A percentile compares a stretch with the other conserved stretches of the same genome.
Evolutionary conservation across 2,113 vertebrate genomes (phyloP).

Genomic region (Anarhynchus alexandrinus): DNA sequence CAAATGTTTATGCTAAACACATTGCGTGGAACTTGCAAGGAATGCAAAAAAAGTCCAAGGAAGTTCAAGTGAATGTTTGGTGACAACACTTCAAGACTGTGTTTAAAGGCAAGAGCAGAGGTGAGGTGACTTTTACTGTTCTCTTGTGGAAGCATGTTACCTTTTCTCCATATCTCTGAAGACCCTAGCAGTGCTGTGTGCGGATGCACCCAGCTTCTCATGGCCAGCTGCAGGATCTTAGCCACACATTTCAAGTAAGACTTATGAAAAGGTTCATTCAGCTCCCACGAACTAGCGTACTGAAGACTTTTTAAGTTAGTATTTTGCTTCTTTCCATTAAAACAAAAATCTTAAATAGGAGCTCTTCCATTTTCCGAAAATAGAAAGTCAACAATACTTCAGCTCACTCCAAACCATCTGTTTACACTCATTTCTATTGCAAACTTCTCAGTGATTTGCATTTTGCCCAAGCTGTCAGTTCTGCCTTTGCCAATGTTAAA

Average conservation of each 20-base stretch:
- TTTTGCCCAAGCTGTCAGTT: constrained; percentile 65
- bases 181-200: background rate
- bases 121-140: background rate
- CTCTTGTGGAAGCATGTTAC: background rate
- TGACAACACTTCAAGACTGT: background rate
- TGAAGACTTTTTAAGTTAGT: background rate
- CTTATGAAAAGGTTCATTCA: constrained; percentile 10
- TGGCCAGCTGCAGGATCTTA: background rate
- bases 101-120: background rate
- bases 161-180: background rate
- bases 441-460: constrained; percentile 59
- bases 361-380: constrained; percentile 34
- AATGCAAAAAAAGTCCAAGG: background rate
- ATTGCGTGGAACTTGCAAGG: background rate
- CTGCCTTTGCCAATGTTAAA: constrained; percentile 49
- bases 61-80: background rate
- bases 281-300: background rate
- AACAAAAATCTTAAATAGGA: constrained; percentile 14
- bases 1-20: background rate
- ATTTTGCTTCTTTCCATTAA: constrained; percentile 7
- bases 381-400: constrained; percentile 55
- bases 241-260: background rate
- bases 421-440: constrained; percentile 57
- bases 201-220: background rate
- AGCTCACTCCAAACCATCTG: constrained; percentile 65